Conservation (phyloP, 2,888 invertebrate species). For the Melitaea athalia region DNA sequence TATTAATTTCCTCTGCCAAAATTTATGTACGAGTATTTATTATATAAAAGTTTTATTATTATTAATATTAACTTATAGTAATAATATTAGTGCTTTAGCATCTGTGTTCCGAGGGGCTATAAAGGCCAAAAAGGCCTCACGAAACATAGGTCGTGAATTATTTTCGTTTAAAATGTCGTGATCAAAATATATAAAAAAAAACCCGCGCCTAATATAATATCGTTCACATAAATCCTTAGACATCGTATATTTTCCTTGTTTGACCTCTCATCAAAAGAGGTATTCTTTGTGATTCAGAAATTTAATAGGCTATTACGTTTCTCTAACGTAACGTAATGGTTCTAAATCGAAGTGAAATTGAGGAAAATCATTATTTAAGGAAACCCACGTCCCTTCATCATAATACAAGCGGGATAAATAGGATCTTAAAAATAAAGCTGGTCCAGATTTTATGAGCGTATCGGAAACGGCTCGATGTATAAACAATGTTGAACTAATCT, state of each 20-base stretch:
- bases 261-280: conserved; percentile 28
- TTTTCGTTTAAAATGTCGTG: too few relatives aligned
- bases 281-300: conserved; percentile 27
- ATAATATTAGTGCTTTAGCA: too few relatives aligned
- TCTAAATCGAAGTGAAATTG: conserved; percentile 31
- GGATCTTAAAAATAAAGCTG: not conserved
- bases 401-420: not conserved
- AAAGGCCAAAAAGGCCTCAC: too few relatives aligned
- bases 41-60: too few relatives aligned
- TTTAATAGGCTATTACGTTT: conserved; percentile 33
- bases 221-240: not conserved
- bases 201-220: not conserved
- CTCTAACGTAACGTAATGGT: conserved; percentile 22
- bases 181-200: not conserved
- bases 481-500: too few relatives aligned
- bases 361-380: conserved; percentile 30
- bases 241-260: conserved; percentile 23
- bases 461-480: too few relatives aligned
- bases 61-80: too few relatives aligned
- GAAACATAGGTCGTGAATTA: too few relatives aligned
- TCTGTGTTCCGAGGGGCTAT: too few relatives aligned
- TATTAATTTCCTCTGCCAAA: too few relatives aligned
- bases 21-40: too few relatives aligned
- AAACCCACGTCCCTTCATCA: conserved; percentile 6
- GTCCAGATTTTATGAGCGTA: too few relatives aligned